A percentile compares a stretch with the other conserved stretches of the same genome.
phyloP scores from a whole-genome alignment of 1,140 invertebrate species.

The Heliothis virescens region DNA sequence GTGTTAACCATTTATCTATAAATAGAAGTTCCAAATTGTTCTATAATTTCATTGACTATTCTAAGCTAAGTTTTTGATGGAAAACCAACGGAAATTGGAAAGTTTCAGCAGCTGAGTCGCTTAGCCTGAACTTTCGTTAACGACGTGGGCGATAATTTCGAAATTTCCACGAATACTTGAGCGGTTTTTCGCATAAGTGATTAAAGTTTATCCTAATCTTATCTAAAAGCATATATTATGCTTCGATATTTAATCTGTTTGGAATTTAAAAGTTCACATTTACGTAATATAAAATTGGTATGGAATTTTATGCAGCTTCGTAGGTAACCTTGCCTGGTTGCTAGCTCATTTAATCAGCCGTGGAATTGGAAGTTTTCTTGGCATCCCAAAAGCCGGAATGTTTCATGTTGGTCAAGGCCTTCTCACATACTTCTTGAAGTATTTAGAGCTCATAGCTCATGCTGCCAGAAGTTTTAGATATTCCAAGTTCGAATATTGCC shows the following conservation, averaged over 20 bases:
- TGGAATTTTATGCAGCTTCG: background rate
- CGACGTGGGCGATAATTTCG: background rate
- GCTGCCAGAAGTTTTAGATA: background rate
- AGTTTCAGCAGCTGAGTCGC: background rate
- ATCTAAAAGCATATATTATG: background rate
- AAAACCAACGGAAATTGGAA: background rate
- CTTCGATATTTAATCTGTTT: background rate
- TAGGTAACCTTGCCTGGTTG: background rate
- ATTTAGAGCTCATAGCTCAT: background rate
- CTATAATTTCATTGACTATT: background rate
- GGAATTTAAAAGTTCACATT: no score
- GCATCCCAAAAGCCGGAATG: slow-evolving; percentile 18
- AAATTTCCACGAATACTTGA: background rate
- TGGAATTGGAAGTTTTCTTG: slow-evolving; percentile 7
- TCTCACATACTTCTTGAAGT: background rate
- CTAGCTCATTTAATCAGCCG: background rate
- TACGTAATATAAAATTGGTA: no score
- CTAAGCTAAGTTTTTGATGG: no score
- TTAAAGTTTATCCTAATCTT: background rate
- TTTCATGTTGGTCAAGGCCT: slow-evolving; percentile 12
- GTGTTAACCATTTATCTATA: background rate
- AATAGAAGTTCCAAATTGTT: slow-evolving; percentile 7
- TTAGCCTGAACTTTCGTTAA: background rate
- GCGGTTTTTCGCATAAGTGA: background rate
- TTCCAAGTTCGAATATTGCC: background rate